Conservation (phyloP, 1,140 invertebrate genomes). For the Antheraea mylitta region DNA sequence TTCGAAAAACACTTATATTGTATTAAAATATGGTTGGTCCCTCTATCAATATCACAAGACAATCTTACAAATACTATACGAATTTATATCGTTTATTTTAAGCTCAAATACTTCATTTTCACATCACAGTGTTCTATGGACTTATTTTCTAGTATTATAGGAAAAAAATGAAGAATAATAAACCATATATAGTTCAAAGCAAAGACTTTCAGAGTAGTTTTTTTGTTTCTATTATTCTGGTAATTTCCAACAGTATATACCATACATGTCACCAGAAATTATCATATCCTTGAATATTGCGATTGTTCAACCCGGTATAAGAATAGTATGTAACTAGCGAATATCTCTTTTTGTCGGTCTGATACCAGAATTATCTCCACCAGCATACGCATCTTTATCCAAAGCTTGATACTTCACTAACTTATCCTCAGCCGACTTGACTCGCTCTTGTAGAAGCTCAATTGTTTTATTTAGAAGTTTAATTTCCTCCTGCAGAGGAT, state of each 20-base stretch:
- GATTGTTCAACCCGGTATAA: too few relatives aligned
- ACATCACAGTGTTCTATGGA: neutral
- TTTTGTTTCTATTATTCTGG: too few relatives aligned
- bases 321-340: neutral
- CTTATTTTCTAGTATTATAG: neutral
- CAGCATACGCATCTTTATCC: conserved; percentile 46
- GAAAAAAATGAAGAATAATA: neutral
- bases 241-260: too few relatives aligned
- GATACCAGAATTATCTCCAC: conserved; percentile 45
- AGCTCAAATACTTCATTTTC: neutral
- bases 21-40: neutral
- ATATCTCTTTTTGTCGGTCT: conserved; percentile 25
- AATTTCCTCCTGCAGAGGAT: conserved; percentile 79
- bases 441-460: conserved; percentile 62
- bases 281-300: too few relatives aligned
- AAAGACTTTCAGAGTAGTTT: too few relatives aligned
- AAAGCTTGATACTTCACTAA: conserved; percentile 48
- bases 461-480: conserved; percentile 70
- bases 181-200: neutral
- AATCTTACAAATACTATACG: neutral
- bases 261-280: too few relatives aligned
- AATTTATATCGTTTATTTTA: neutral
- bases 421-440: conserved; percentile 56
- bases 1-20: neutral
- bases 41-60: neutral